Evolutionary conservation across 1,140 invertebrate species (phyloP).

Genomic region (Trachymyrmex septentrionalis): DNA sequence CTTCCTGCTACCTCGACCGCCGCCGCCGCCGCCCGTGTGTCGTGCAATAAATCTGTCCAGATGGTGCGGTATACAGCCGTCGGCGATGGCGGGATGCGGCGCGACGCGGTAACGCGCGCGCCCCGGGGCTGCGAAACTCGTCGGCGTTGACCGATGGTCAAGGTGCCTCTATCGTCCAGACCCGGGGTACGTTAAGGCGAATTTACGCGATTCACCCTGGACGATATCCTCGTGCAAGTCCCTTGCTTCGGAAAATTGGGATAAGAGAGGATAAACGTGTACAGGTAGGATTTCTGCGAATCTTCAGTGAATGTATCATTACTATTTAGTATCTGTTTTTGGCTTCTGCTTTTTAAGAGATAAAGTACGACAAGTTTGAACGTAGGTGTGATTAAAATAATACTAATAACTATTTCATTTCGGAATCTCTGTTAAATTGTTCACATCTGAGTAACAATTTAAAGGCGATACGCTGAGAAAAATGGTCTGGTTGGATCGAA

Average conservation of each 20-base stretch:
- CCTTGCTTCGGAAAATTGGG: neutral
- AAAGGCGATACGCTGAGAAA: no score
- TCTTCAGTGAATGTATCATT: neutral
- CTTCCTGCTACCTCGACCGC: slow-evolving; percentile 36
- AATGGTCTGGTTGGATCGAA: no score
- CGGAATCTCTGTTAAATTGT: no score
- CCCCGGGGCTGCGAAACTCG: slow-evolving; percentile 59
- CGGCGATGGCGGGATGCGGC: slow-evolving; percentile 38
- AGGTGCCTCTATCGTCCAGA: slow-evolving; percentile 52
- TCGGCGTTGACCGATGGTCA: slow-evolving; percentile 71
- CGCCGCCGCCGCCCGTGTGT: slow-evolving; percentile 29
- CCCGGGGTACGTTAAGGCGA: slow-evolving; percentile 54
- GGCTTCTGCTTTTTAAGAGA: neutral
- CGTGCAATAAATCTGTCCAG: slow-evolving; percentile 75
- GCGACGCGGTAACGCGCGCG: slow-evolving; percentile 22
- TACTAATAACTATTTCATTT: neutral
- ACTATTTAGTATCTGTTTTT: neutral
- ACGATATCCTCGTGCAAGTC: neutral
- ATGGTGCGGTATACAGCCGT: slow-evolving; percentile 65
- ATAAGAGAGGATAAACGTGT: neutral
- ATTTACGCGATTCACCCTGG: slow-evolving; percentile 35
- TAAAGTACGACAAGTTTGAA: neutral
- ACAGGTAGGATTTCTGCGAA: neutral
- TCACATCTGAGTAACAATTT: no score
- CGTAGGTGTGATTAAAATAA: neutral